These are phyloP conservation scores for Gallirallus australis DNA, from an alignment of 2,797 vertebrate genomes.

Conservation along the genomic window DNA sequence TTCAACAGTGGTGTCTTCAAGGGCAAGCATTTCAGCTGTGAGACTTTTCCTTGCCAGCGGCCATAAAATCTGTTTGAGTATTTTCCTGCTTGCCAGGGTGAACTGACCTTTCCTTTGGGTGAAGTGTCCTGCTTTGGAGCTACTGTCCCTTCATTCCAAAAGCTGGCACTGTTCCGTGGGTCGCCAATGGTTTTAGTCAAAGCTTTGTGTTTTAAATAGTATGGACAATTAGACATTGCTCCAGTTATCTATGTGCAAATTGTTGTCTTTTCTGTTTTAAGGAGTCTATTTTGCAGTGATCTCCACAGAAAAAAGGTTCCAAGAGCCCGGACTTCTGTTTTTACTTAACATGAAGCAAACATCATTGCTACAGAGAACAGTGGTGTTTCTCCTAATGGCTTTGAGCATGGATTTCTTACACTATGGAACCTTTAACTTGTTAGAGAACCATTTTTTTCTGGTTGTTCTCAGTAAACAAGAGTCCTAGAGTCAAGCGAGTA, in stretches of 20 bases:
- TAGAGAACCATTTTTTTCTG: neutral
- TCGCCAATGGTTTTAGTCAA: neutral
- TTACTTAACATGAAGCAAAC: neutral
- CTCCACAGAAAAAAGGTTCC: neutral
- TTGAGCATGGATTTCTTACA: neutral
- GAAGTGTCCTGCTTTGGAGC: neutral
- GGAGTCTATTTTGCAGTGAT: neutral
- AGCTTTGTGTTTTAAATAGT: constrained; percentile 20
- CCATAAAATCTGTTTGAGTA: constrained; percentile 5
- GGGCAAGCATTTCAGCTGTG: constrained; percentile 22
- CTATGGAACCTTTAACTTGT: neutral
- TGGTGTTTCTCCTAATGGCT: neutral
- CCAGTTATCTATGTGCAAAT: neutral
- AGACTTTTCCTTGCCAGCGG: neutral
- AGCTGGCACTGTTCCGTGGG: neutral
- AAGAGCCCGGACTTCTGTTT: neutral
- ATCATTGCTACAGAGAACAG: neutral
- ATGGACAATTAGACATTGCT: neutral
- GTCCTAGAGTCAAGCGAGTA: neutral
- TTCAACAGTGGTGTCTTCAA: neutral
- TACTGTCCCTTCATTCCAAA: neutral
- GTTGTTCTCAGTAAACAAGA: neutral
- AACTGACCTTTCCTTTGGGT: constrained; percentile 33
- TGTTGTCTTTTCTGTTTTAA: neutral
- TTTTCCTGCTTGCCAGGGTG: constrained; percentile 38